Base-by-base conservation (phyloP, 2,113 vertebrate species). In the Meles meles region DNA sequence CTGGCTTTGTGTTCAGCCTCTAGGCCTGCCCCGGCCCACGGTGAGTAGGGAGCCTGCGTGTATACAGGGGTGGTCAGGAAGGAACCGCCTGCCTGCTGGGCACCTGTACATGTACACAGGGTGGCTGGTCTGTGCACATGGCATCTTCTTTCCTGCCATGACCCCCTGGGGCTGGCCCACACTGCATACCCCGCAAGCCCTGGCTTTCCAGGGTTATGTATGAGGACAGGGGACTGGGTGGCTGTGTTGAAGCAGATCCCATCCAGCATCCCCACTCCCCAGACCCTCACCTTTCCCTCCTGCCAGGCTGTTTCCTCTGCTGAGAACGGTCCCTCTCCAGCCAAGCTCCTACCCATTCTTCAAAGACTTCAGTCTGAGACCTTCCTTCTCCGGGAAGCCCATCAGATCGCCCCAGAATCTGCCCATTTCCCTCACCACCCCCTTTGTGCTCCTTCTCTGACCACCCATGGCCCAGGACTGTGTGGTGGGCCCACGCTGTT, bases 1-100 rank as follows among this genome's bases (percentile, higher is more conserved):
- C 59, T 42, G 86, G 61, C 95, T 98, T 98, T 98, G 97, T 96
- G 94, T 93, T 89, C 47, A 31, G 77, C 42, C 44, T 88, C 29
- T 7, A 31, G 0, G 42, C 31, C 72, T 65, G 23, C 0, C 18
- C 55, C 27, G 0, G 3, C 84, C 37, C 52, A 4, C 0, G 2
- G 20, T 2, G 67, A 27, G 61, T 63, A 72, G 27, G 80, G 59
- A 84, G 31, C 15, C 0, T 18, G 11, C n/a, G 44, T 37, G 23
- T 27, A 6, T 1, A 0, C 0, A 17, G 2, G 10, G 13, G 10
- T 3, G 25, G 13, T 20, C 31, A 52, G 21, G n/a, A 80, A 67
- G 63, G 31, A 4, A 34, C 34, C 12, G 2, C 23, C 55, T 59
- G 87, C 39, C 29, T 21, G 15, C 59, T 82, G 42, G 18, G 9